These are phyloP conservation scores for Junco hyemalis DNA, from an alignment of 2,113 vertebrate species.

Conservation along the genomic window DNA sequence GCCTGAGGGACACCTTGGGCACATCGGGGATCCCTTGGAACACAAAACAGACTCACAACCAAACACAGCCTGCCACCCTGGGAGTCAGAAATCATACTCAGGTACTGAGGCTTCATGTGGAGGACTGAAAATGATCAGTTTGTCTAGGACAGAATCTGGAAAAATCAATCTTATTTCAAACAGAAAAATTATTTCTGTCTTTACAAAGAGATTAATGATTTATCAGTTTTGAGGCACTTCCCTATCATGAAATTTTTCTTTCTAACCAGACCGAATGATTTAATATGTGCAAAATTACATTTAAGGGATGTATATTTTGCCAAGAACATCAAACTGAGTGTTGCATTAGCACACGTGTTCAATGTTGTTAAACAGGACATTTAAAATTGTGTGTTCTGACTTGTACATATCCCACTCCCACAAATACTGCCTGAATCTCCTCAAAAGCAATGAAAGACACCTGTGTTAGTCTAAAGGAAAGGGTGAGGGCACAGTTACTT, in stretches of 20 bases:
- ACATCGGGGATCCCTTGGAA: background rate
- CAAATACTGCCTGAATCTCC: background rate
- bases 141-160: background rate
- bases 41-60: background rate
- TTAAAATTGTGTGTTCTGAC: background rate
- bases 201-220: background rate
- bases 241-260: background rate
- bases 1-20: accelerated
- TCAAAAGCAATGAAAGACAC: background rate
- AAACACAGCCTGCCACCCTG: background rate
- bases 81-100: background rate
- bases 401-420: background rate
- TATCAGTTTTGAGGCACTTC: background rate
- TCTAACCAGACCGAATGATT: background rate
- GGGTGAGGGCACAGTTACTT: background rate
- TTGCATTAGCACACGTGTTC: background rate
- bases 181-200: background rate
- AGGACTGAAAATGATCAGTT: background rate
- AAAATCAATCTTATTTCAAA: background rate
- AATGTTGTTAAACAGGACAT: background rate
- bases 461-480: background rate
- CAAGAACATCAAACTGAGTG: background rate
- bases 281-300: background rate
- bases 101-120: background rate
- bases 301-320: background rate